Evolutionary conservation across 2,888 invertebrate species (phyloP), one percentile per base, ranked within the genome.

Genomic region (Griposia aprilina): DNA sequence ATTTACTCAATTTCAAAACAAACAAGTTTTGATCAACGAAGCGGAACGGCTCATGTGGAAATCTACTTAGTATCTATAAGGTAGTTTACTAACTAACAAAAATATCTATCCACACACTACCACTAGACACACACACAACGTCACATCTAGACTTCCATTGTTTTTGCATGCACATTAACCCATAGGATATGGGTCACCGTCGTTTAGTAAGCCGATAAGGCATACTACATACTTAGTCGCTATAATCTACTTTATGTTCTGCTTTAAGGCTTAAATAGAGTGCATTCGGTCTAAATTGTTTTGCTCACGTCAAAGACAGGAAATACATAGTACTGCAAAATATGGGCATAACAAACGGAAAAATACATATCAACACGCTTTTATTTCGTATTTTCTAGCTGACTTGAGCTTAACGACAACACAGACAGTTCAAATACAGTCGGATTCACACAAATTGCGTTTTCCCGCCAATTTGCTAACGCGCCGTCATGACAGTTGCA

Each of bases 381-480:
- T 74, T 59, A 67, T 74, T 57, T 48, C 23, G 36, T 30, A 30
- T 63, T 67, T 84, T 63, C 36, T 55, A 10, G n/a, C 67, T 70
- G 66, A 78, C 17, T 62, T 69, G 59, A 68, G 63, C 52, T 65
- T 66, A 65, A 67, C 60, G 36, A 74, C 59, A 60, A 57, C 63
- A 52, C 59, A 66, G 62, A 81, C 72, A 62, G 68, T 69, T 65
- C 72, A 81, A 65, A 75, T 74, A 80, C 78, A 79, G 83, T 74
- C n/a, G 74, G 74, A 70, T 57, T 73, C 78, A 70, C 72, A 80
- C 76, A 83, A 86, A 88, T 87, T 85, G 82, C 62, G 84, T 74
- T 81, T 82, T 86, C 72, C 82, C 88, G 86, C 83, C 85, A 88
- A 88, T 89, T 87, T 75, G 70, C 59, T 87, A 78, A 72, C 80